A percentile compares a stretch with the other conserved stretches of the same genome.
phyloP scores from a whole-genome alignment of 2,888 invertebrate genomes.

The Amiota mariae region DNA sequence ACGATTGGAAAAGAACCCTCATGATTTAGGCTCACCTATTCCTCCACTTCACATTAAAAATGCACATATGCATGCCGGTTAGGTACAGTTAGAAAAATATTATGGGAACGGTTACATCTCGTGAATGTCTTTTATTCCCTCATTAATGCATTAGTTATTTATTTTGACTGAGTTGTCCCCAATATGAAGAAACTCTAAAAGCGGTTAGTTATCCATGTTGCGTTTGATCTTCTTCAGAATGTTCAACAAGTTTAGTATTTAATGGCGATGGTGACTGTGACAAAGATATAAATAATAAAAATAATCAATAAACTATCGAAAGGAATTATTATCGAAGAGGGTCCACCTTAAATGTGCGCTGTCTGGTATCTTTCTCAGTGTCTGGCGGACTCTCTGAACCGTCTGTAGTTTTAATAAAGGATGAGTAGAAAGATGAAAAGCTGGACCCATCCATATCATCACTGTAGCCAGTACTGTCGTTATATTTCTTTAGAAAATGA shows the following conservation, averaged over 20 bases:
- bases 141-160: too few species aligned
- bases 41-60: too few species aligned
- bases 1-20: too few species aligned
- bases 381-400: conserved; percentile 73
- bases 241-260: conserved; percentile 44
- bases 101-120: too few species aligned
- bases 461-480: conserved; percentile 70
- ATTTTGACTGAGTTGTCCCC: too few species aligned
- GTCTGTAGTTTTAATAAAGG: conserved; percentile 79
- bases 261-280: too few species aligned
- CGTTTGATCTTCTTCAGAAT: conserved; percentile 64
- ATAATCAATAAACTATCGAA: conserved; percentile 7
- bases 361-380: conserved; percentile 65
- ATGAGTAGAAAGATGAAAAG: conserved; percentile 82
- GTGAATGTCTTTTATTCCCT: too few species aligned
- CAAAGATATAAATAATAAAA: conserved; percentile 3
- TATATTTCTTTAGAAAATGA: conserved; percentile 53
- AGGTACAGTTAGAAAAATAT: too few species aligned
- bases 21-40: too few species aligned
- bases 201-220: conserved; percentile 57
- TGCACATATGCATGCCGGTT: too few species aligned
- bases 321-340: not conserved
- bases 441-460: conserved; percentile 77
- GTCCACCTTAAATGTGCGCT: conserved; percentile 58
- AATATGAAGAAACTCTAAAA: too few species aligned